Conservation (phyloP, 2,888 invertebrate species). For the Chymomyza amoena region DNA sequence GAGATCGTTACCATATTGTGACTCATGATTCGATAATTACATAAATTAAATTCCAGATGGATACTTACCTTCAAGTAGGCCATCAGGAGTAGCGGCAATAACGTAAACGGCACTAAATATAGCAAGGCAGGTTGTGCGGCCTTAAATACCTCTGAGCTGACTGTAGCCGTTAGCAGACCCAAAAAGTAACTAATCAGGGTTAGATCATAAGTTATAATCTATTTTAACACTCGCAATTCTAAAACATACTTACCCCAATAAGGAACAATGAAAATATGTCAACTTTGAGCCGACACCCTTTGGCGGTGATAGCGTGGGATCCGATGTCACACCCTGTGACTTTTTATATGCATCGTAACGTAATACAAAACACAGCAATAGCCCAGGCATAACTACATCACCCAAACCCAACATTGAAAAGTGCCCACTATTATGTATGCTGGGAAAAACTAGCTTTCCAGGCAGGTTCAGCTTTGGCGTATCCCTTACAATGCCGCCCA, state of each 20-base stretch:
- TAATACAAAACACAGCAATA: slow-evolving; percentile 95
- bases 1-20: too few relatives aligned
- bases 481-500: slow-evolving; percentile 93
- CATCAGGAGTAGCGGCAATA: slow-evolving; percentile 97
- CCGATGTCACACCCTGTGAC: slow-evolving; percentile 81
- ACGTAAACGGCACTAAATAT: slow-evolving; percentile 98
- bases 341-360: slow-evolving; percentile 99
- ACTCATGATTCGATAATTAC: too few relatives aligned
- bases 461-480: slow-evolving; percentile 97
- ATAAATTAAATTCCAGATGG: neutral
- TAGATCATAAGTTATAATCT: neutral
- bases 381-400: slow-evolving; percentile 96
- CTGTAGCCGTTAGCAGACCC: slow-evolving; percentile 96
- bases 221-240: neutral
- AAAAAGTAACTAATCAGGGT: slow-evolving; percentile 87
- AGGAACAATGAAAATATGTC: slow-evolving; percentile 98
- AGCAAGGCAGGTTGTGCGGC: slow-evolving; percentile 98
- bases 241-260: slow-evolving; percentile 84
- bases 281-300: slow-evolving; percentile 83
- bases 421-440: slow-evolving; percentile 96
- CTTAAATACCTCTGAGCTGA: slow-evolving; percentile 98
- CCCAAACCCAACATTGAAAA: slow-evolving; percentile 96
- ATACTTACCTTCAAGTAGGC: slow-evolving; percentile 94
- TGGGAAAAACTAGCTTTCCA: slow-evolving; percentile 97
- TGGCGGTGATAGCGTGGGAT: slow-evolving; percentile 81